Conservation (phyloP, 2,888 invertebrate species). For the Gari tellinella region DNA sequence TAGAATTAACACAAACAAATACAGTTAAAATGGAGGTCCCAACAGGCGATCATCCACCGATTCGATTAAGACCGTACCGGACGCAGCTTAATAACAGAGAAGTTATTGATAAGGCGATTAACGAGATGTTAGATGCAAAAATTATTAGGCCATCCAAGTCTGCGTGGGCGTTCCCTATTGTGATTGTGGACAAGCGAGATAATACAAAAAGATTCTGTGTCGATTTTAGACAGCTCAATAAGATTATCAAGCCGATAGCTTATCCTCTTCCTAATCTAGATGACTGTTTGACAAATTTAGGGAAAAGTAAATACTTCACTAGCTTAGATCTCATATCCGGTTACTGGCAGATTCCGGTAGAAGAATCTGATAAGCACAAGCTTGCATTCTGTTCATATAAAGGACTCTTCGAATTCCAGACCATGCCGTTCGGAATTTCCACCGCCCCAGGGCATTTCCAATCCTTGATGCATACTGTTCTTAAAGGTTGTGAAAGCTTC, state of each 20-base stretch:
- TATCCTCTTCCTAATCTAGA: conserved; percentile 44
- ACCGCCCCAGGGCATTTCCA: conserved; percentile 44
- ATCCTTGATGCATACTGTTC: conserved; percentile 37
- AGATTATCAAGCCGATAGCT: conserved; percentile 36
- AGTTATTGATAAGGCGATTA: conserved; percentile 45
- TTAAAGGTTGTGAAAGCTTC: conserved; percentile 39
- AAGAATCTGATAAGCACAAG: conserved; percentile 39
- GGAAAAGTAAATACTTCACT: conserved; percentile 41
- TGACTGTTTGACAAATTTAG: conserved; percentile 37
- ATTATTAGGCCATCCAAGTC: conserved; percentile 36
- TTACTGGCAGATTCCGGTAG: conserved; percentile 44
- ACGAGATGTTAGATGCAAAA: conserved; percentile 52
- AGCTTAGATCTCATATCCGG: conserved; percentile 42
- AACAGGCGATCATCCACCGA: too few relatives aligned
- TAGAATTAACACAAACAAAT: too few relatives aligned
- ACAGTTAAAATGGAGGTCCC: too few relatives aligned
- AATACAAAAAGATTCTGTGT: conserved; percentile 39
- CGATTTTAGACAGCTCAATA: conserved; percentile 29
- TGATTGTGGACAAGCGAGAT: conserved; percentile 39
- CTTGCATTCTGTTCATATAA: conserved; percentile 39
- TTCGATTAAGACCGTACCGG: conserved; percentile 4
- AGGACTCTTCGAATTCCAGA: conserved; percentile 42
- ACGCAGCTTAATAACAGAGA: conserved; percentile 40
- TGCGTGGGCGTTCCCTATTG: conserved; percentile 47
- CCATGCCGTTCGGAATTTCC: conserved; percentile 42